Base-by-base conservation (phyloP, 1,140 invertebrate genomes). In the Dolichoris vasculosae region DNA sequence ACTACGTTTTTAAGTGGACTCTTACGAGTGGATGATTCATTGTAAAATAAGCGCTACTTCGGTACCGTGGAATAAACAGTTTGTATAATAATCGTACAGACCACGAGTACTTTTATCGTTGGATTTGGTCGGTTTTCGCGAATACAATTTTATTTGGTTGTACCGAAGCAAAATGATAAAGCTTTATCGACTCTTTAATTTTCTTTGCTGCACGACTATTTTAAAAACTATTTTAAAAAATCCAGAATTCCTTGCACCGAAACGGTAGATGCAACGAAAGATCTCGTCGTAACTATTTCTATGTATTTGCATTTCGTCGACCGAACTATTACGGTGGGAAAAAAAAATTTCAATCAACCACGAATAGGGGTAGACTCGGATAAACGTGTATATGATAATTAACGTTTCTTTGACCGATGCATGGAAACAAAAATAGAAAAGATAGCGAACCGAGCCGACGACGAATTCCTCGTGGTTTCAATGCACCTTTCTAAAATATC, bases 401-500 rank as follows among this genome's bases (percentile, higher is more conserved):
- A 78, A 75, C 76, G 48, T 67, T 40, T 43, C 23, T 26, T 15
- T 15, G 15, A 8, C 59, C 32, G 69, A 40, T 80, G 40, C 77
- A 40, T 15, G 20, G 7, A 20, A 67, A 48, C 6, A 38, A 81
- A 67, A 51, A 32, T 77, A 51, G 13, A 51, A 77, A 77, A n/a
- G 43, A 55, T 55, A 30, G 23, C 6, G 8, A 7, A 55, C 48
- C 9, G 23, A n/a, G 26, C 40, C 8, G n/a, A 46, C 8, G 26
- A n/a, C 26, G 4, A 46, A 64, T n/a, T 9, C 17, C 1, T 1
- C 32, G 78, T 38, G 43, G 30, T 67, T 32, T 23, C 59, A 67
- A 46, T 81, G 63, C 35, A 32, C 63, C 78, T 81, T 81, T 81
- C 78, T 81, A 81, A 81, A 81, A 32, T 11, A 67, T 81, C 67